Evolutionary conservation across 2,113 vertebrate genomes (phyloP).

Genomic region (Picathartes gymnocephalus): DNA sequence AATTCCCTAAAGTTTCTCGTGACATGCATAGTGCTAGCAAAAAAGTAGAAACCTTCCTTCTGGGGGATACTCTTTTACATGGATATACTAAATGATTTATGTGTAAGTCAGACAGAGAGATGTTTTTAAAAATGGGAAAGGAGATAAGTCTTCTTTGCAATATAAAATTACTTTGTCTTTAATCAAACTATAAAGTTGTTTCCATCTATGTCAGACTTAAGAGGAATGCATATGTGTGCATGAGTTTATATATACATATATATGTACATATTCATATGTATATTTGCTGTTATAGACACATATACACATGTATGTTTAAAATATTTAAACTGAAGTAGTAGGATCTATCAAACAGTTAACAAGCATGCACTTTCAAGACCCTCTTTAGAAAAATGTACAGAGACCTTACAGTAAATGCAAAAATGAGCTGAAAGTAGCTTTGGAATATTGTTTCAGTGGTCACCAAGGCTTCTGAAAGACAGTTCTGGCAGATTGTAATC

Average conservation of each 20-base stretch:
- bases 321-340: background rate
- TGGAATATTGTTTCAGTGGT: background rate
- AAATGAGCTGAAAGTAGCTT: background rate
- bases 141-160: background rate
- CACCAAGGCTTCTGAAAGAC: background rate
- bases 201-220: background rate
- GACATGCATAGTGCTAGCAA: background rate
- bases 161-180: background rate
- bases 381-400: background rate
- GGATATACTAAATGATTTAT: background rate
- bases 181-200: background rate
- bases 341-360: background rate
- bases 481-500: background rate
- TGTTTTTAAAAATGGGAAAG: background rate
- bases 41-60: background rate
- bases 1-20: background rate
- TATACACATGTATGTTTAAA: background rate
- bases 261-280: background rate
- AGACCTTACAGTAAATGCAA: background rate
- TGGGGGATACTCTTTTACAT: background rate
- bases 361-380: background rate
- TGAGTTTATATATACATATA: background rate
- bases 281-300: background rate
- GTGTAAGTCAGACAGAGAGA: background rate
- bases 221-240: background rate